phyloP scores from a whole-genome alignment of 1,140 invertebrate genomes.

The Harpegnathos saltator region DNA sequence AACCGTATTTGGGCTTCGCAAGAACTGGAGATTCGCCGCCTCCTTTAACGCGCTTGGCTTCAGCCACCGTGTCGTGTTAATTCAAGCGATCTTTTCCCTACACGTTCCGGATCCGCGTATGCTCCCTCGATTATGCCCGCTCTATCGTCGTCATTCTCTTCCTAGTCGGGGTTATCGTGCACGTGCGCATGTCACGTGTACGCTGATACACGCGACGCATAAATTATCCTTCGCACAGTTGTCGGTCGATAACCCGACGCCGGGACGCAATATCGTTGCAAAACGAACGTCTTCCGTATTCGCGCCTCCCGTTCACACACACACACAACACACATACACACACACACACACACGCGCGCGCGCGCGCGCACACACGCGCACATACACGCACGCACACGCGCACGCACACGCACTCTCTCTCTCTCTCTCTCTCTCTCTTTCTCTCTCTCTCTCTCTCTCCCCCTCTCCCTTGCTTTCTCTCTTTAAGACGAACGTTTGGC shows the following conservation, averaged over 20 bases:
- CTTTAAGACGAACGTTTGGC: no score
- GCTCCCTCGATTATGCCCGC: constrained; percentile 27
- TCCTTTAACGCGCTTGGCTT: no score
- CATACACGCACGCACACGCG: no score
- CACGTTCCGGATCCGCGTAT: constrained; percentile 14
- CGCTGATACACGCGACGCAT: constrained; percentile 19
- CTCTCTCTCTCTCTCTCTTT: no score
- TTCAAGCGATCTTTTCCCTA: no score
- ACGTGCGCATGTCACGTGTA: constrained; percentile 23
- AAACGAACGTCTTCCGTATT: background rate
- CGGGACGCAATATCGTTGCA: constrained; percentile 17
- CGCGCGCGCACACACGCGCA: no score
- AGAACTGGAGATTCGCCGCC: no score
- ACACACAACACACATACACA: no score
- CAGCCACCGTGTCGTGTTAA: no score
- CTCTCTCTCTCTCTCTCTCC: background rate
- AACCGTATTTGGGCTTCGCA: no score
- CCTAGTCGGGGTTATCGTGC: background rate
- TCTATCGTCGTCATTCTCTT: background rate
- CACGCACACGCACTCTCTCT: no score
- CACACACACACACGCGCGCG: no score
- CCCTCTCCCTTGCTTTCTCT: background rate
- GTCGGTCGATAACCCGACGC: constrained; percentile 16
- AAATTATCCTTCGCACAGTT: constrained; percentile 2
- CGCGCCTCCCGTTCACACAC: background rate